Evolutionary conservation across 2,888 invertebrate species (phyloP), one percentile per base, ranked within the genome.

Genomic region (Hydrotaea diabolus): DNA sequence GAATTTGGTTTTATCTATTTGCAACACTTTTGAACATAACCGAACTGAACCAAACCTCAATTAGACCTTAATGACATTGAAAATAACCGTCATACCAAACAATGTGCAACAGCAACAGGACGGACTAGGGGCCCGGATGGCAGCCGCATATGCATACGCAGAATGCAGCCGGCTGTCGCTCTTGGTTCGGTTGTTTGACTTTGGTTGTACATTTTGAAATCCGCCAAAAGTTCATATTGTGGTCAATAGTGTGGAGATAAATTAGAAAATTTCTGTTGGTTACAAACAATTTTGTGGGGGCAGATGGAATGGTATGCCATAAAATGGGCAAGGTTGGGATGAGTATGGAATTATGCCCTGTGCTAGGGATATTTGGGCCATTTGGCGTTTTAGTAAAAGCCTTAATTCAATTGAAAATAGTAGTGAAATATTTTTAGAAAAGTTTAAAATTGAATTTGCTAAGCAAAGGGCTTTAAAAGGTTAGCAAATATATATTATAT

Each of bases 21-120:
- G 46, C 69, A 46, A 69, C 23, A 69, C n/a, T 21, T 66, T 66
- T 26, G 31, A 46, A 43, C 13, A 39, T 19, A 39, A 13, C 46
- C 46, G 9, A 62, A 62, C 15, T 31, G n/a, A 59, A 78, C 77
- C 77, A 84, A 84, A 81, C 78, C 81, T 76, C 78, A 84, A 84
- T 78, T 81, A 78, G 81, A 78, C 78, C 66, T 78, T 66, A 81
- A 78, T 81, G 84, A 75, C 84, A 81, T 84, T 78, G 81, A 84
- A 84, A 81, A 81, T 76, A 71, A 62, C 73, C 64, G 66, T 59
- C 71, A 62, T 31, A 74, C 23, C 46, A 64, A 64, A 43, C 66
- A 17, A 15, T 39, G 17, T 36, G 21, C 21, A 43, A 43, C 19
- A 21, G 23, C 43, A 43, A 19, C 69, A 23, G 21, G 46, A 69